Conservation (phyloP, 2,797 vertebrate species). For the Holocentrus rufus region DNA sequence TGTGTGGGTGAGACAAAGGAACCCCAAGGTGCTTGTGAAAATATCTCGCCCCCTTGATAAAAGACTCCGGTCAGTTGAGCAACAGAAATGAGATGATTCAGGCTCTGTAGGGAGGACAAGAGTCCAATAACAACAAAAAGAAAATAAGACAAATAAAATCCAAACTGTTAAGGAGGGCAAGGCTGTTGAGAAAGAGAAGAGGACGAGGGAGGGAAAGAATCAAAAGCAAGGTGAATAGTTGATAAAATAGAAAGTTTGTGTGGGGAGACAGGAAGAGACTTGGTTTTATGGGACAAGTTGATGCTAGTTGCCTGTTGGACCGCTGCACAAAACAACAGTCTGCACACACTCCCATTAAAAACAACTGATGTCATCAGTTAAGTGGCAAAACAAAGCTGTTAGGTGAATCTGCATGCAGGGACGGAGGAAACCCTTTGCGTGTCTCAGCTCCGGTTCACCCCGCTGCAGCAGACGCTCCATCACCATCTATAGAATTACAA, state of each 20-base stretch:
- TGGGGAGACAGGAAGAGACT: neutral
- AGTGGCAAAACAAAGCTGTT: constrained; percentile 52
- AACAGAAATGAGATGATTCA: neutral
- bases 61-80: neutral
- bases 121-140: constrained; percentile 25
- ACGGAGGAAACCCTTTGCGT: constrained; percentile 1
- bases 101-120: neutral
- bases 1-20: constrained; percentile 19
- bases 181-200: neutral
- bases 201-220: neutral
- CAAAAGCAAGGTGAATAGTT: too few species aligned
- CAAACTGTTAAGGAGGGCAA: constrained; percentile 7
- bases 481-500: constrained; percentile 47
- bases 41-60: constrained; percentile 42
- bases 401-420: constrained; percentile 41
- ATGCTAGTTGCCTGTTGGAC: constrained; percentile 19
- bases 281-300: neutral
- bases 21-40: constrained; percentile 42
- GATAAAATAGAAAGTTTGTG: neutral
- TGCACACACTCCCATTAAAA: constrained; percentile 35
- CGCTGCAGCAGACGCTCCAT: constrained; percentile 29
- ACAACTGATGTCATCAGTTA: constrained; percentile 60
- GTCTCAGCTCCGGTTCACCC: too few species aligned
- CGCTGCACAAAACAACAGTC: constrained; percentile 12
- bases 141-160: constrained; percentile 25